These are phyloP conservation scores for Spisula subtruncata DNA, from an alignment of 2,888 invertebrate genomes.

Conservation along the genomic window DNA sequence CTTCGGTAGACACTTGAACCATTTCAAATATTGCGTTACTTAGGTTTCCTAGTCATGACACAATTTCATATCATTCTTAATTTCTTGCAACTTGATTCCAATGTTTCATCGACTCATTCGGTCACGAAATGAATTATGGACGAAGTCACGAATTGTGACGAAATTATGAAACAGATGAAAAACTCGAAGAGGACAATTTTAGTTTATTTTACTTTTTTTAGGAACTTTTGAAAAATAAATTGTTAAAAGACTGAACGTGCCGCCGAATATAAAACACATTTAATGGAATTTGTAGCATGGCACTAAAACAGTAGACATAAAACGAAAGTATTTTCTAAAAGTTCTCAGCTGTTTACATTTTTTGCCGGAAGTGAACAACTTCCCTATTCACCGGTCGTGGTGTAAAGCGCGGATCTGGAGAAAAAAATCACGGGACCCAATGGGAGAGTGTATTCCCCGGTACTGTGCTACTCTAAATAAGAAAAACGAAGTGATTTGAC, in stretches of 20 bases:
- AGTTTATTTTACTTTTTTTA: too few relatives aligned
- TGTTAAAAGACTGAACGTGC: not conserved
- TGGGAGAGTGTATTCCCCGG: too few relatives aligned
- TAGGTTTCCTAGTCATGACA: not conserved
- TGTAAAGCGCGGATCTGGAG: too few relatives aligned
- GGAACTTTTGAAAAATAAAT: too few relatives aligned
- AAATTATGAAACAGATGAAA: too few relatives aligned
- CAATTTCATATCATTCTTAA: not conserved
- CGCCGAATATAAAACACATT: not conserved
- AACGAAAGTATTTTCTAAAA: not conserved
- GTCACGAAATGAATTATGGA: too few relatives aligned
- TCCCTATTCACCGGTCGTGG: conserved; percentile 42
- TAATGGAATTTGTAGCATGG: not conserved
- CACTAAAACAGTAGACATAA: not conserved
- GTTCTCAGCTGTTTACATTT: not conserved
- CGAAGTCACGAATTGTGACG: too few relatives aligned
- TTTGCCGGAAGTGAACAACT: not conserved
- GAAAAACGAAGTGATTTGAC: too few relatives aligned
- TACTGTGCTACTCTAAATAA: too few relatives aligned
- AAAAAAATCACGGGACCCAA: too few relatives aligned
- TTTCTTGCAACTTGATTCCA: not conserved
- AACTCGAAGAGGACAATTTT: too few relatives aligned
- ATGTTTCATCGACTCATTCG: not conserved
- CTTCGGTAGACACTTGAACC: conserved; percentile 29
- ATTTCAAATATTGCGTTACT: not conserved